phyloP scores from a whole-genome alignment of 2,888 invertebrate species.

The Scaptomyza reducta region DNA sequence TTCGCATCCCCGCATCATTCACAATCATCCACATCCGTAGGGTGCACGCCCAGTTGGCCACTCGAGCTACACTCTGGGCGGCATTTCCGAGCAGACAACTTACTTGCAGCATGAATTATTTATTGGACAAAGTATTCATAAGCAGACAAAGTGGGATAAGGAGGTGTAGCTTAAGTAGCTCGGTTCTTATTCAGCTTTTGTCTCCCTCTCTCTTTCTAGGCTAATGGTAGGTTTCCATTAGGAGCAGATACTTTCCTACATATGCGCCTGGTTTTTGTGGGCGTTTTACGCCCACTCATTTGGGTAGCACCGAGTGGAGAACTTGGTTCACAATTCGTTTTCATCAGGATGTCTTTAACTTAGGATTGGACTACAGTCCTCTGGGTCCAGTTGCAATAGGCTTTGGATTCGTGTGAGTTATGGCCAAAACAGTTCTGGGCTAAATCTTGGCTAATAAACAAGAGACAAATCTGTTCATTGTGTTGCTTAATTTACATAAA shows the following conservation, averaged over 20 bases:
- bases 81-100: constrained; percentile 67
- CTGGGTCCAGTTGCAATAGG: constrained; percentile 33
- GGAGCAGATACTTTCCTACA: constrained; percentile 54
- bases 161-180: neutral
- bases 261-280: constrained; percentile 13
- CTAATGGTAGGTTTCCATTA: constrained; percentile 70
- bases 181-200: constrained; percentile 28
- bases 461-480: constrained; percentile 76
- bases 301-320: constrained; percentile 20
- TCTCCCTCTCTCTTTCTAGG: constrained; percentile 2
- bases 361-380: constrained; percentile 8
- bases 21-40: constrained; percentile 42
- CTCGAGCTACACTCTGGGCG: constrained; percentile 44
- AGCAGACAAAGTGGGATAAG: constrained; percentile 38
- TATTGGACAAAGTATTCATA: constrained; percentile 74
- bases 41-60: constrained; percentile 34
- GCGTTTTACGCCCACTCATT: constrained; percentile 61
- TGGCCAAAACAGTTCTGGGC: constrained; percentile 35
- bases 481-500: constrained; percentile 79
- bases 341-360: constrained; percentile 44
- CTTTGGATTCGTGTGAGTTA: constrained; percentile 43
- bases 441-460: constrained; percentile 72
- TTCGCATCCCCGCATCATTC: constrained; percentile 40
- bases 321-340: constrained; percentile 55
- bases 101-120: constrained; percentile 72